Percentiles rank a stretch among this genome's conserved stretches.
These are phyloP conservation scores for Mesorhabditis belari DNA, from an alignment of 2,888 invertebrate species.

Conservation along the genomic window DNA sequence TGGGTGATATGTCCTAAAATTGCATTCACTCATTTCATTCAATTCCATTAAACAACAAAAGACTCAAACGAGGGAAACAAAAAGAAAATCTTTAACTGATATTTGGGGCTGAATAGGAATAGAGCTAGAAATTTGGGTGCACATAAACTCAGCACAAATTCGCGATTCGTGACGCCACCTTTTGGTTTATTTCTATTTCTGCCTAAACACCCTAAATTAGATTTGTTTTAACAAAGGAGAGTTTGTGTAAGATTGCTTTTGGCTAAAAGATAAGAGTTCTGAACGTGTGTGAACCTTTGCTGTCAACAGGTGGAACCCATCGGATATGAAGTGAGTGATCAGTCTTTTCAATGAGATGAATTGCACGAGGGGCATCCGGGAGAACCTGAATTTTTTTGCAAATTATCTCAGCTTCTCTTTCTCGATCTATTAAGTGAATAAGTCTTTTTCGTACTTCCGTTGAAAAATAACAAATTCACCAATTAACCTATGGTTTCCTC, in stretches of 20 bases:
- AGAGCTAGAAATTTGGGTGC: neutral
- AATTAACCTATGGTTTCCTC: too few species aligned
- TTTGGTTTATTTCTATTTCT: neutral
- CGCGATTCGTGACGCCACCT: neutral
- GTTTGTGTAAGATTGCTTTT: neutral
- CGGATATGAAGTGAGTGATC: slow-evolving; percentile 48
- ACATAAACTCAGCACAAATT: neutral
- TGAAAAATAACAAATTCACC: too few species aligned
- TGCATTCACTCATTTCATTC: neutral
- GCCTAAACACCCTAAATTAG: neutral
- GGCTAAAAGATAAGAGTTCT: too few species aligned
- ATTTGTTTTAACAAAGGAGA: neutral
- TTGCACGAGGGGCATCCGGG: slow-evolving; percentile 50
- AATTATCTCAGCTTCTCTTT: neutral
- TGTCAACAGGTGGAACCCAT: slow-evolving; percentile 50
- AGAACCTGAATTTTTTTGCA: slow-evolving; percentile 24
- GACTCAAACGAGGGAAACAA: neutral
- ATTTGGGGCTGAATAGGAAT: neutral
- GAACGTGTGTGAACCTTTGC: slow-evolving; percentile 14
- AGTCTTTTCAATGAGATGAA: slow-evolving; percentile 50
- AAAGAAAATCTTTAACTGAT: neutral
- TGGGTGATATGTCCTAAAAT: slow-evolving; percentile 36
- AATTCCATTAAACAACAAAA: neutral
- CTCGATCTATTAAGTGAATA: neutral
- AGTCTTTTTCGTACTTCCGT: too few species aligned